Evolutionary conservation across 2,113 vertebrate genomes (phyloP), one percentile per base, ranked within the genome.

Genomic region (Triplophysa rosa): DNA sequence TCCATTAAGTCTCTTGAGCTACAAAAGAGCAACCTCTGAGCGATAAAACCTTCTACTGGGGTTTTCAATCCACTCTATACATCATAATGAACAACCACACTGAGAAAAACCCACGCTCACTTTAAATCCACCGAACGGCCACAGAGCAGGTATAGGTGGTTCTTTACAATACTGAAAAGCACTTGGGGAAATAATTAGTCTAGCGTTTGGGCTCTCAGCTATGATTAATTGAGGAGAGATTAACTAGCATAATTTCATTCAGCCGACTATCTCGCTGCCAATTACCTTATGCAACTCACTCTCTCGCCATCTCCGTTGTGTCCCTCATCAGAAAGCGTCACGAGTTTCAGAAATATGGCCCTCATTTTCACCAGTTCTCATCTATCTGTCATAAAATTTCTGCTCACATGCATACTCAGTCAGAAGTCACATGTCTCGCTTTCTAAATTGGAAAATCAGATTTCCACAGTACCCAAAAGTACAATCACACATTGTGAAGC

Each of bases 161-260:
- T 70, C 80, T 73, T 79, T 77, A 56, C 62, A 42, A 75, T 71
- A 49, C 71, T 59, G 61, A 82, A 67, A 68, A 82, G 76, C 68
- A 70, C 84, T 83, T 33, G 72, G 82, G 76, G 65, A 84, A 84
- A 88, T 89, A 89, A 91, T 90, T 87, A 90, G 88, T 87, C 87
- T 88, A 89, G 82, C 85, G 84, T 71, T 75, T 67, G 82, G 84
- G 83, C 81, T 87, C 87, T 89, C 80, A 86, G 84, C 82, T 84
- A 85, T 91, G 91, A 92, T 91, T 92, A 91, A 91, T 90, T 90
- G 88, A 85, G 83, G 82, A 84, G 85, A 88, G 89, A 92, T 92
- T 92, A 92, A 91, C 89, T 86, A 84, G 89, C 90, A 91, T 91
- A 89, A 90, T 92, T 91, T 91, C 87, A 91, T 92, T 90, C 88